These are phyloP conservation scores for Brenthis ino DNA, from an alignment of 2,888 invertebrate genomes.

Conservation along the genomic window DNA sequence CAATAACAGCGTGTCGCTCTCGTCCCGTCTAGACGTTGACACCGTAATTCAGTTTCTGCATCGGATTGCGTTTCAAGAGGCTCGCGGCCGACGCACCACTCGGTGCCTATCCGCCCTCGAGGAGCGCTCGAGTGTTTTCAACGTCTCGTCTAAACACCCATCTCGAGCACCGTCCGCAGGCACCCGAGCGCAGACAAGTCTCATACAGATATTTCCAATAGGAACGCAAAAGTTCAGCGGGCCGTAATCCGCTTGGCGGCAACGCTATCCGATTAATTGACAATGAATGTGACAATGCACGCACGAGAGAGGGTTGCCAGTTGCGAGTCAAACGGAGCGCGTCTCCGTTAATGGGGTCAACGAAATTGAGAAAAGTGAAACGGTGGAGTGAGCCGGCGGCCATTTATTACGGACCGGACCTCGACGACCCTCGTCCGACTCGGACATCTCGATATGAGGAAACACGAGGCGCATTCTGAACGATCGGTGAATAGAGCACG, in stretches of 20 bases:
- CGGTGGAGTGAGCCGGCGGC: constrained; percentile 58
- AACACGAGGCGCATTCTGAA: constrained; percentile 46
- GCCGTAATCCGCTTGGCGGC: constrained; percentile 51
- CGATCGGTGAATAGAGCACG: constrained; percentile 46
- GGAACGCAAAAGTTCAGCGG: constrained; percentile 50
- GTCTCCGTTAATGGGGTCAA: constrained; percentile 72
- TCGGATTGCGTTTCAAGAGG: constrained; percentile 57
- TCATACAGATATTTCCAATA: constrained; percentile 49
- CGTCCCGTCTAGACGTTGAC: constrained; percentile 66
- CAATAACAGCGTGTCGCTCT: constrained; percentile 69
- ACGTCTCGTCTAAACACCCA: constrained; percentile 44
- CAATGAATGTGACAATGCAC: constrained; percentile 67
- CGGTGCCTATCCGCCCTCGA: constrained; percentile 38
- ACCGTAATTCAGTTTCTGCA: constrained; percentile 51
- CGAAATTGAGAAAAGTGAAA: constrained; percentile 78
- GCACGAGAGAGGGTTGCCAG: constrained; percentile 55
- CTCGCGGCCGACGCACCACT: constrained; percentile 43
- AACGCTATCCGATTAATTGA: constrained; percentile 66
- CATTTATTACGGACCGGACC: constrained; percentile 56
- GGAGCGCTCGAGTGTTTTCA: constrained; percentile 49
- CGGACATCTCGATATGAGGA: constrained; percentile 49
- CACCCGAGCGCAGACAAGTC: constrained; percentile 49
- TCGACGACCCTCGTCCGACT: constrained; percentile 50
- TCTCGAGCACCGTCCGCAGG: constrained; percentile 41
- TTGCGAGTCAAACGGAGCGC: constrained; percentile 59